A percentile compares a stretch with the other conserved stretches of the same genome.
Conservation (phyloP, 1,140 invertebrate species). For the Rhopalosiphum padi region DNA sequence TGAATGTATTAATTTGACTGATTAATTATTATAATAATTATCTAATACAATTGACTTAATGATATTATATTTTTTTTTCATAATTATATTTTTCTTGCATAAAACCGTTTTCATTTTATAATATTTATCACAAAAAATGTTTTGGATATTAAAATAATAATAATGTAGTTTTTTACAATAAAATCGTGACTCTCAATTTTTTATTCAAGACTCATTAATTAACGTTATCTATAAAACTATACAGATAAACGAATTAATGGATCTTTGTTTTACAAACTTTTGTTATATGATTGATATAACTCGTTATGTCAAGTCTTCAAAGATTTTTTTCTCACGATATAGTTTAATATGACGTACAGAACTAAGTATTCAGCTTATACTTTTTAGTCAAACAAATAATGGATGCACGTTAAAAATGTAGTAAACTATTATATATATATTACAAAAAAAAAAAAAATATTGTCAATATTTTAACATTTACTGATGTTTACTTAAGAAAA, state of each 20-base stretch:
- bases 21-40: too few species aligned
- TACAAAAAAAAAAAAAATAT: too few species aligned
- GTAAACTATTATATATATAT: background rate
- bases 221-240: background rate
- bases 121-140: background rate
- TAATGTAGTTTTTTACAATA: background rate
- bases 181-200: background rate
- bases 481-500: background rate
- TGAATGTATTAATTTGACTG: too few species aligned
- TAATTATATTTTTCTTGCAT: background rate
- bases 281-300: conserved; percentile 38
- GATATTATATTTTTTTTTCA: background rate
- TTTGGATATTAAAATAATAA: background rate
- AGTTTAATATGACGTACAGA: background rate
- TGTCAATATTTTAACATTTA: background rate
- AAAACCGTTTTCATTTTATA: background rate
- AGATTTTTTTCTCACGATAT: background rate
- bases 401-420: background rate
- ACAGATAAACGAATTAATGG: conserved; percentile 14
- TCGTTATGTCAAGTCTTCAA: background rate
- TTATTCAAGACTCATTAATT: conserved; percentile 33
- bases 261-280: conserved; percentile 26
- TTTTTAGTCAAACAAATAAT: background rate
- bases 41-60: too few species aligned
- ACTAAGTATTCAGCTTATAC: background rate